Evolutionary conservation across 2,888 invertebrate genomes (phyloP).

Genomic region (Prionchulus punctatus): DNA sequence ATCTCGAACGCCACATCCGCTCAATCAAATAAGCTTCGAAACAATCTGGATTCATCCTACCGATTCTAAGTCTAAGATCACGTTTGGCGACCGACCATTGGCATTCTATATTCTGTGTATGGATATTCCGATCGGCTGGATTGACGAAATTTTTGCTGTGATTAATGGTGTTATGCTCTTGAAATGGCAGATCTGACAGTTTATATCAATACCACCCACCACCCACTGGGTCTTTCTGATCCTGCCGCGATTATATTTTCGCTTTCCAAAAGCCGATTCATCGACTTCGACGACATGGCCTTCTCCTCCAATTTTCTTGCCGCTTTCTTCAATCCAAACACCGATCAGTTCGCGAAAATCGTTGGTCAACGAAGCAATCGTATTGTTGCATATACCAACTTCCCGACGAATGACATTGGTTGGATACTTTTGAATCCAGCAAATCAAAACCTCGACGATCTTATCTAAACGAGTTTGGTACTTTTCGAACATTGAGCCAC

Average conservation of each 20-base stretch:
- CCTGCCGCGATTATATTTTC: not conserved
- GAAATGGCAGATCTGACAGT: not conserved
- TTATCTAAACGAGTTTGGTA: not conserved
- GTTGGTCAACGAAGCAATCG: not conserved
- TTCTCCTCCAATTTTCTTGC: not conserved
- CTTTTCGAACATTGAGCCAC: not conserved
- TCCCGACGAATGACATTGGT: not conserved
- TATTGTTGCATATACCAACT: not conserved
- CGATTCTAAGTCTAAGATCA: not conserved
- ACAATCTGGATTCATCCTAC: no score
- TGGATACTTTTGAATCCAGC: not conserved
- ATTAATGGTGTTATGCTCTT: not conserved
- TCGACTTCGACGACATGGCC: not conserved
- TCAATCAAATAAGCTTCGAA: no score
- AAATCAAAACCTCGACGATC: not conserved
- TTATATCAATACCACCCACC: constrained; percentile 1
- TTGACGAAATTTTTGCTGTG: not conserved
- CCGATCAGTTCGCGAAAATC: not conserved
- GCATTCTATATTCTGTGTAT: constrained; percentile 1
- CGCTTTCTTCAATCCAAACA: not conserved
- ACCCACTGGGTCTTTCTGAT: not conserved
- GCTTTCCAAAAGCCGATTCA: not conserved
- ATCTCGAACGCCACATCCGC: no score
- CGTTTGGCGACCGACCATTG: not conserved
- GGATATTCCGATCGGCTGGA: not conserved